Conservation (phyloP, 2,888 invertebrate species). For the Dolichomitus sp. region DNA sequence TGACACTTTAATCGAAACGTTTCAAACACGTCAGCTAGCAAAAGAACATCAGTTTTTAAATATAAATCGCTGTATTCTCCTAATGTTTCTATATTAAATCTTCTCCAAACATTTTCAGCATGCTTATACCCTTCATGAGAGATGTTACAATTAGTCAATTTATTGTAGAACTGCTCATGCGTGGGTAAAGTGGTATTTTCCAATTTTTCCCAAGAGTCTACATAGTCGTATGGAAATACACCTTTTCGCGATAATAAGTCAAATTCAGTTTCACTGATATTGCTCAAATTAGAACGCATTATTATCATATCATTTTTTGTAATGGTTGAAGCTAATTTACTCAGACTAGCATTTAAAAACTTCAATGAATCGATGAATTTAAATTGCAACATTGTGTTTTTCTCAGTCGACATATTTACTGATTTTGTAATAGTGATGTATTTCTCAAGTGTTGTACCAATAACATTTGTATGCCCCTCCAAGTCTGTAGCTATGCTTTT, state of each 20-base stretch:
- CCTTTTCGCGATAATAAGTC: conserved; percentile 72
- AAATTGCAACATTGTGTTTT: conserved; percentile 34
- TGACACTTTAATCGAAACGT: too few species aligned
- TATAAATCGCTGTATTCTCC: too few species aligned
- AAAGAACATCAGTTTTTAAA: too few species aligned
- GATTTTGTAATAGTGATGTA: conserved; percentile 75
- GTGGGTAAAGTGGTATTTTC: conserved; percentile 52
- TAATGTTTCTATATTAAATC: too few species aligned
- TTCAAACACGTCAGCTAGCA: too few species aligned
- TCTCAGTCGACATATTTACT: conserved; percentile 8
- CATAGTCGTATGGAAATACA: conserved; percentile 79
- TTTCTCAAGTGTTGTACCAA: conserved; percentile 77
- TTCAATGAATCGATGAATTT: conserved; percentile 74
- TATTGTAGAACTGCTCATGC: conserved; percentile 69
- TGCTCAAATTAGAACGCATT: conserved; percentile 22
- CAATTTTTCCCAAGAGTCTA: conserved; percentile 65
- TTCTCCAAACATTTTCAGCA: too few species aligned
- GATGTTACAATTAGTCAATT: conserved; percentile 53
- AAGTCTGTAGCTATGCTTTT: conserved; percentile 64
- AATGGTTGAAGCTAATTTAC: conserved; percentile 70
- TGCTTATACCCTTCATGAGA: background rate
- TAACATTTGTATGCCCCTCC: conserved; percentile 61
- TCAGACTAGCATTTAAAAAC: conserved; percentile 74
- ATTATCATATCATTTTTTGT: conserved; percentile 28
- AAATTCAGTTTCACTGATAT: conserved; percentile 31